phyloP scores from a whole-genome alignment of 2,888 invertebrate genomes.

The Thymelicus acteon region DNA sequence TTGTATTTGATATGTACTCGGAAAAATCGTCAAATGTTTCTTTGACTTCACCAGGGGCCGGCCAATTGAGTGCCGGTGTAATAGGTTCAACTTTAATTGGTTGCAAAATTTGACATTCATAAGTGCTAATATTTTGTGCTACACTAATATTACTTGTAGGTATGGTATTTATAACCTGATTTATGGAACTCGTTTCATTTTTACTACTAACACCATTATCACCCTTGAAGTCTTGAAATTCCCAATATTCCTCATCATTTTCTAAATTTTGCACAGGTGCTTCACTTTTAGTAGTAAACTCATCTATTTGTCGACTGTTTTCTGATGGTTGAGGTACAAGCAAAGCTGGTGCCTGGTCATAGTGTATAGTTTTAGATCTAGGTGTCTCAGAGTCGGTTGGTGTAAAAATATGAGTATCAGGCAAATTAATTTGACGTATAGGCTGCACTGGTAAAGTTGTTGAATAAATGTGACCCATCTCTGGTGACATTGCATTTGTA shows the following conservation, averaged over 20 bases:
- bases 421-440: constrained; percentile 75
- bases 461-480: constrained; percentile 70
- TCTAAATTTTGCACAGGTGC: constrained; percentile 45
- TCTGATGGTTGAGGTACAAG: constrained; percentile 59
- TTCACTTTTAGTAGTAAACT: constrained; percentile 37
- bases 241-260: constrained; percentile 71
- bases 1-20: constrained; percentile 66
- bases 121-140: constrained; percentile 36
- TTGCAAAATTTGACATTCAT: constrained; percentile 69
- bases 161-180: constrained; percentile 30
- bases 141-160: constrained; percentile 33
- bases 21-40: constrained; percentile 76
- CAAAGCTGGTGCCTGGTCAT: constrained; percentile 61
- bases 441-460: constrained; percentile 73
- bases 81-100: constrained; percentile 74
- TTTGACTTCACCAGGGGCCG: constrained; percentile 79
- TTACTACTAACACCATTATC: constrained; percentile 46
- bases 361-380: constrained; percentile 80
- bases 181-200: constrained; percentile 5
- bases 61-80: constrained; percentile 79
- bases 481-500: constrained; percentile 60
- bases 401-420: constrained; percentile 82
- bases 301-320: constrained; percentile 46
- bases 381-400: constrained; percentile 81
- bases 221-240: constrained; percentile 75